A percentile compares a stretch with the other conserved stretches of the same genome.
phyloP scores from a whole-genome alignment of 2,888 invertebrate species.

The Axea sp. region DNA sequence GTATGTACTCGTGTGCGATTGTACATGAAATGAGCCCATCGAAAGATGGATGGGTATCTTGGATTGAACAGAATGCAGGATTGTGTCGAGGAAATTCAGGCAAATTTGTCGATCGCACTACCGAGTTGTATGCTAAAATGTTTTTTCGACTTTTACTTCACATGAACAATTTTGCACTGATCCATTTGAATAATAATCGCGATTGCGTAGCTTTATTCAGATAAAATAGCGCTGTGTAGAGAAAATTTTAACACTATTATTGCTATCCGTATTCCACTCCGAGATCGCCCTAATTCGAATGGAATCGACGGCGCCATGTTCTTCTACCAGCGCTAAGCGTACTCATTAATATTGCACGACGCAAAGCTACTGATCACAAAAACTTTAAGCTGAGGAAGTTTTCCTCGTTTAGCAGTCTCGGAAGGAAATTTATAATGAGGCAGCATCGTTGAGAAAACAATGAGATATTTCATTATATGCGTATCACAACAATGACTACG shows the following conservation, averaged over 20 bases:
- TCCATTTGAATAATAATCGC: slow-evolving; percentile 21
- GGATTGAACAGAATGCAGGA: slow-evolving; percentile 31
- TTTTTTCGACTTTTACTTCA: slow-evolving; percentile 21
- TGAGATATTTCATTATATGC: slow-evolving; percentile 12
- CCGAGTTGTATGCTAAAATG: slow-evolving; percentile 22
- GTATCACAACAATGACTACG: slow-evolving; percentile 5
- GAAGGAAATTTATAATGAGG: slow-evolving; percentile 24
- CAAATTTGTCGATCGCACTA: slow-evolving; percentile 27
- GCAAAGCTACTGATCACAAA: slow-evolving; percentile 31
- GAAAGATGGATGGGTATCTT: slow-evolving; percentile 32
- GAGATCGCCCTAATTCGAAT: slow-evolving; percentile 7
- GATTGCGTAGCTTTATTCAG: slow-evolving; percentile 17
- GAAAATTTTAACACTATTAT: slow-evolving; percentile 16
- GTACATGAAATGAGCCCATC: slow-evolving; percentile 45
- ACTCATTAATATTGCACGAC: slow-evolving; percentile 40
- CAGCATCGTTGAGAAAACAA: slow-evolving; percentile 13
- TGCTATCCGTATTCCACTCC: neutral
- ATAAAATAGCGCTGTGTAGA: slow-evolving; percentile 8
- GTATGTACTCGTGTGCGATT: slow-evolving; percentile 39
- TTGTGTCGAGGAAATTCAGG: slow-evolving; percentile 26
- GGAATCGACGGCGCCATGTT: slow-evolving; percentile 15
- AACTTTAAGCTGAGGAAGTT: slow-evolving; percentile 26
- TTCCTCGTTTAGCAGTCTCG: slow-evolving; percentile 18
- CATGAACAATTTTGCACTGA: slow-evolving; percentile 16
- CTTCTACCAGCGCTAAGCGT: slow-evolving; percentile 4